Percentiles rank a stretch among this genome's conserved stretches.
phyloP scores from a whole-genome alignment of 2,888 invertebrate species.

The Notocelia uddmanniana region DNA sequence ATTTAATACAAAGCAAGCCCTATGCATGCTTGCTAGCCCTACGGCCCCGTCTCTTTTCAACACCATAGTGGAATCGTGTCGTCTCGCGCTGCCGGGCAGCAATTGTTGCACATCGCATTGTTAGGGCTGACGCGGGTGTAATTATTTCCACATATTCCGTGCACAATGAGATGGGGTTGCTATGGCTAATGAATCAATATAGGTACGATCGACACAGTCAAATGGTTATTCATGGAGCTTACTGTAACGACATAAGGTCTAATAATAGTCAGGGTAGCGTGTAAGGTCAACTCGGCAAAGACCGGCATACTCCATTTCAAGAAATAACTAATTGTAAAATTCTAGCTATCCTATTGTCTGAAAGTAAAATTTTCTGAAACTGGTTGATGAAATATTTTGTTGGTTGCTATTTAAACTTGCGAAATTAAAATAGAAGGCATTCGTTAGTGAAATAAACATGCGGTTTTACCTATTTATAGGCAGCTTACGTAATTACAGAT shows the following conservation, averaged over 20 bases:
- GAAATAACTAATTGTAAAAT: too few species aligned
- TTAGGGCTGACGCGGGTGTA: slow-evolving; percentile 13
- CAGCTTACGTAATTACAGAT: too few species aligned
- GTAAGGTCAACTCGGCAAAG: too few species aligned
- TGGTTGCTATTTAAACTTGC: too few species aligned
- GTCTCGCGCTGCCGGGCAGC: background rate
- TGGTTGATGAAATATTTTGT: too few species aligned
- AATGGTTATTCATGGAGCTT: background rate
- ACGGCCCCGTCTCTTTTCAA: slow-evolving; percentile 1
- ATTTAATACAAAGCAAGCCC: background rate
- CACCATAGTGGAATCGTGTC: background rate
- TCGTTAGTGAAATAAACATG: too few species aligned
- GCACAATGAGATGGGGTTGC: slow-evolving; percentile 12
- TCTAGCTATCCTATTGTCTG: too few species aligned
- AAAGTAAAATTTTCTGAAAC: too few species aligned
- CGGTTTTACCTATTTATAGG: too few species aligned
- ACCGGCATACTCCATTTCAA: too few species aligned
- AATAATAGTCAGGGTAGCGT: background rate
- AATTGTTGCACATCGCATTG: slow-evolving; percentile 9
- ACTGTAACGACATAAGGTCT: background rate
- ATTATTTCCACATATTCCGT: background rate
- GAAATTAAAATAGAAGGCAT: too few species aligned
- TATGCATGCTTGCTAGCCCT: background rate
- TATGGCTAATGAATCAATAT: background rate
- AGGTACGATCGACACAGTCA: background rate